These are phyloP conservation scores for Eudemis profundana DNA, from an alignment of 2,888 invertebrate species.

Conservation along the genomic window DNA sequence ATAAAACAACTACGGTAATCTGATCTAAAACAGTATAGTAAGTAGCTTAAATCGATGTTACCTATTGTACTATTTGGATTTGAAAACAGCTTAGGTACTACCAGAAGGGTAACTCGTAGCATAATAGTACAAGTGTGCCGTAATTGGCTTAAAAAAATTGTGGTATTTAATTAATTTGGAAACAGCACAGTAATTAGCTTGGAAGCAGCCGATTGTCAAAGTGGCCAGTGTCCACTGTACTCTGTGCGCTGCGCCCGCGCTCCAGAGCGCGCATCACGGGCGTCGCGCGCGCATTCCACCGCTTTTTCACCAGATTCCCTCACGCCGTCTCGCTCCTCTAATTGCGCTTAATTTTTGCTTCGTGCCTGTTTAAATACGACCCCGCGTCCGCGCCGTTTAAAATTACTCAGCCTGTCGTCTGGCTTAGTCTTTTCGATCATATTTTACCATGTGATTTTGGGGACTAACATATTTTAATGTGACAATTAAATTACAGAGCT, in stretches of 20 bases:
- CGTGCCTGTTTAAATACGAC: constrained; percentile 78
- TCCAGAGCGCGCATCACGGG: constrained; percentile 46
- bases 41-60: no score
- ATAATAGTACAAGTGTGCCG: no score
- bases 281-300: constrained; percentile 68
- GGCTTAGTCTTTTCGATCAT: constrained; percentile 16
- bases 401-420: constrained; percentile 54
- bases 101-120: no score
- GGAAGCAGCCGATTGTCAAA: no score
- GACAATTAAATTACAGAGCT: background rate
- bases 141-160: no score
- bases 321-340: constrained; percentile 76
- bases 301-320: constrained; percentile 75
- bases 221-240: background rate
- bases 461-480: background rate
- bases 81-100: no score
- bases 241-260: constrained; percentile 33
- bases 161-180: no score
- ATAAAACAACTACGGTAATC: no score
- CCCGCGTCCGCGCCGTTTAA: constrained; percentile 62
- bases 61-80: no score
- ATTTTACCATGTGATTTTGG: constrained; percentile 1
- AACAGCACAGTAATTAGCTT: no score
- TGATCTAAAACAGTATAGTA: no score
- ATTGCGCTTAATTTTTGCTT: constrained; percentile 80